Evolutionary conservation across 1,140 invertebrate species (phyloP), one percentile per base, ranked within the genome.

Genomic region (Telenomus remus): DNA sequence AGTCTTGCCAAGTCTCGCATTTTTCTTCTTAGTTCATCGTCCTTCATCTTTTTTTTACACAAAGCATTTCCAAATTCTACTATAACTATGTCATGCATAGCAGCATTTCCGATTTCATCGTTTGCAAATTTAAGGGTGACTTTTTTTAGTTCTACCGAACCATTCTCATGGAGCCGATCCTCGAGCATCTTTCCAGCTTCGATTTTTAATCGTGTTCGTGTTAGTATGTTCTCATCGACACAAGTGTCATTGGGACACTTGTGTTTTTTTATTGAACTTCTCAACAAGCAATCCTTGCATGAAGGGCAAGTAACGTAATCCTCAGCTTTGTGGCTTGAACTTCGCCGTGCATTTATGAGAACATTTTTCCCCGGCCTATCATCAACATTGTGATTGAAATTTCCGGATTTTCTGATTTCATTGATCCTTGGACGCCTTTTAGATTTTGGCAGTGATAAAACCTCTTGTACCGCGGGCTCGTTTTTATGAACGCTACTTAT

Each of bases 331-430:
- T 19, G 48, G 6, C 15, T n/a, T 1, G 16, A 0, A 46, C 0
- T 9, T 0, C 48, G 27, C 35, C 55, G 33, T 53, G 48, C 4
- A 43, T 33, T 9, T 59, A 39, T n/a, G 53, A 12, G 8, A 39
- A 53, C 9, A 11, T 33, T 39, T 54, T 46, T 50, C 2, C 44
- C 6, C 4, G 47, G 7, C 0, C 16, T 44, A 12, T 69, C 6
- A 27, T 27, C 65, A 10, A 69, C 65, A 48, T 69, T 69, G n/a
- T 69, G 59, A 0, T 59, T 19, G 33, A 15, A 69, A 48, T 60
- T 69, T 0, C 65, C 55, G 5, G 37, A 34, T 48, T 60, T 69
- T 27, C 65, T 35, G 9, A 59, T 6, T 0, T 59, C 14, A 54
- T 60, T 59, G 11, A 69, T 11, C 34, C 27, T 57, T 46, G 0